A percentile compares a stretch with the other conserved stretches of the same genome.
Evolutionary conservation across 2,797 vertebrate species (phyloP).

Genomic region (Holocentrus rufus): DNA sequence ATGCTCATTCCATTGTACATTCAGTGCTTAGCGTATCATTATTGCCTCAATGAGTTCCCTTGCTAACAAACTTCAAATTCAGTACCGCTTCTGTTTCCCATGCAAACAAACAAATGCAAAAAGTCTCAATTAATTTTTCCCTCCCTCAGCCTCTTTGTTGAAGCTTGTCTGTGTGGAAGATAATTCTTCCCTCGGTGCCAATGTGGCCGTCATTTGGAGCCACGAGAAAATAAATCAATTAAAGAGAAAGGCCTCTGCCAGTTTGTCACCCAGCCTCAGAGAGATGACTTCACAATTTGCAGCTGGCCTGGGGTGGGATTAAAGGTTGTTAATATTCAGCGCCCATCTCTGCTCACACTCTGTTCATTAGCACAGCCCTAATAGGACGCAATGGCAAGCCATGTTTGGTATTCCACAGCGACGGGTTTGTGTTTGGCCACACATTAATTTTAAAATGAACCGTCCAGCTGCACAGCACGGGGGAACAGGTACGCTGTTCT

Average conservation of each 20-base stretch:
- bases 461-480: slow-evolving; percentile 14
- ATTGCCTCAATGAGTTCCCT: too few relatives aligned
- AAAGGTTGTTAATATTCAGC: slow-evolving; percentile 37
- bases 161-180: not conserved
- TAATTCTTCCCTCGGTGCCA: slow-evolving; percentile 1
- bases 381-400: slow-evolving; percentile 23
- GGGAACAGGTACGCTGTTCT: slow-evolving; percentile 3
- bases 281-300: not conserved
- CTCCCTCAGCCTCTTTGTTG: not conserved
- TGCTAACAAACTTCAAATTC: too few relatives aligned
- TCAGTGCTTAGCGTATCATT: too few relatives aligned
- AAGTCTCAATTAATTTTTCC: slow-evolving; percentile 35
- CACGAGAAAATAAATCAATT: slow-evolving; percentile 21
- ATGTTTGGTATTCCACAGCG: slow-evolving; percentile 17
- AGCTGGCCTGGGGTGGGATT: slow-evolving; percentile 34
- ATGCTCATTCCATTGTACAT: too few relatives aligned
- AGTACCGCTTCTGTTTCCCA: too few relatives aligned
- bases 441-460: slow-evolving; percentile 23
- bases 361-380: slow-evolving; percentile 43
- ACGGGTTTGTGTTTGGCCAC: slow-evolving; percentile 4
- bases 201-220: slow-evolving; percentile 9
- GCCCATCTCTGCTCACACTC: slow-evolving; percentile 7
- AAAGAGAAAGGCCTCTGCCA: slow-evolving; percentile 9
- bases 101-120: not conserved
- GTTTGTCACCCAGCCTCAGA: not conserved